Conservation (phyloP, 1,140 invertebrate genomes). For the Cataglyphis hispanica region DNA sequence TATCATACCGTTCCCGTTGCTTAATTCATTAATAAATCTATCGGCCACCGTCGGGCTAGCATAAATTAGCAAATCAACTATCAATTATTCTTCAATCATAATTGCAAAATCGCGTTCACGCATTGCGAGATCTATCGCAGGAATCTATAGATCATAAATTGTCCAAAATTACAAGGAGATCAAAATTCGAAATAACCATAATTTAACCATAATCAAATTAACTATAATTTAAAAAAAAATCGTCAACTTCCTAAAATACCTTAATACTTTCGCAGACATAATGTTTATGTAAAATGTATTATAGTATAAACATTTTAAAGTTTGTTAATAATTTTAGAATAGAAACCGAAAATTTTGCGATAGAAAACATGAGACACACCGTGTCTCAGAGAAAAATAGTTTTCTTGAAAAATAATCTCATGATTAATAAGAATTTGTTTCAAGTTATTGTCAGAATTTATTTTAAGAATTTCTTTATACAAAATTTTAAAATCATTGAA, state of each 20-base stretch:
- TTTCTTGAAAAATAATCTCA: too few species aligned
- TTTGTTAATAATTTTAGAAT: not conserved
- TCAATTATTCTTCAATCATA: conserved; percentile 58
- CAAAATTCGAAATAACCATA: not conserved
- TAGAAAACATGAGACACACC: too few species aligned
- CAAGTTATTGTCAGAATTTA: not conserved
- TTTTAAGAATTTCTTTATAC: not conserved
- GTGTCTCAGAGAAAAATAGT: too few species aligned
- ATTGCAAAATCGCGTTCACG: not conserved
- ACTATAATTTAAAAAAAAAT: too few species aligned
- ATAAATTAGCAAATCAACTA: conserved; percentile 56
- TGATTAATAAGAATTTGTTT: too few species aligned
- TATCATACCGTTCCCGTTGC: conserved; percentile 27
- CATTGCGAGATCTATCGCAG: not conserved
- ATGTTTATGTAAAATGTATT: not conserved
- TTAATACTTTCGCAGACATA: not conserved
- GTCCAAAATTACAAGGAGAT: too few species aligned
- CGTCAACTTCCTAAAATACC: not conserved
- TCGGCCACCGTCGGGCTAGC: conserved; percentile 12
- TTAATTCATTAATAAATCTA: conserved; percentile 64
- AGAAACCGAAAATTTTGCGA: too few species aligned
- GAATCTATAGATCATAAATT: not conserved
- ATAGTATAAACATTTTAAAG: not conserved
- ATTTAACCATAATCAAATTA: too few species aligned
- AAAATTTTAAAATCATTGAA: too few species aligned